Conservation (phyloP, 2,888 invertebrate species). For the Xylota sylvarum region DNA sequence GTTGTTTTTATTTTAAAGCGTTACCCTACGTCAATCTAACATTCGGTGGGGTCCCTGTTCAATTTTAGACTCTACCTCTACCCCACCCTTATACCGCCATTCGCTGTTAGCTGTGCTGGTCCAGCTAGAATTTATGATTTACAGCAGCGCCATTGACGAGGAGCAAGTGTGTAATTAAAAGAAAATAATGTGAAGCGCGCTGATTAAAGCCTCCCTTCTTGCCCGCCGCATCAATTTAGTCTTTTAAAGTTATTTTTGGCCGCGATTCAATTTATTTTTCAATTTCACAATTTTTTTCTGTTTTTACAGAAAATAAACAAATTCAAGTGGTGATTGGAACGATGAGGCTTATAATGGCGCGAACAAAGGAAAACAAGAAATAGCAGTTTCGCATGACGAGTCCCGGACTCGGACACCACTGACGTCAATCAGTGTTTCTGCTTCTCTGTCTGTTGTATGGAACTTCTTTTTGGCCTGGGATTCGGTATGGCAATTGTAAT, state of each 20-base stretch:
- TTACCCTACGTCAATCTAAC: constrained; percentile 38
- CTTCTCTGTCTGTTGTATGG: constrained; percentile 1
- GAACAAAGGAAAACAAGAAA: constrained; percentile 67
- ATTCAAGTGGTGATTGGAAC: constrained; percentile 9
- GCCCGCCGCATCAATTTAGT: not conserved
- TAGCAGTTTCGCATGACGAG: constrained; percentile 64
- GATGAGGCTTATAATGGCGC: constrained; percentile 24
- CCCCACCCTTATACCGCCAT: constrained; percentile 2
- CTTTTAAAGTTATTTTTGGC: constrained; percentile 29
- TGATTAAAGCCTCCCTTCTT: constrained; percentile 13
- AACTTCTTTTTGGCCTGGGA: constrained; percentile 11
- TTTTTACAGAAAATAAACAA: constrained; percentile 18
- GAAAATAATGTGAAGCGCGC: constrained; percentile 16
- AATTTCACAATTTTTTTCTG: not conserved
- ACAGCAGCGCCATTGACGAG: constrained; percentile 8
- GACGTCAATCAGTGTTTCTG: constrained; percentile 67
- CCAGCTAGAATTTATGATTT: not conserved
- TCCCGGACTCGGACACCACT: constrained; percentile 37
- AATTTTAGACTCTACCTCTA: not conserved
- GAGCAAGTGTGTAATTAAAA: constrained; percentile 20
- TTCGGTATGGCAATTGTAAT: constrained; percentile 44
- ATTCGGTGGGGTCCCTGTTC: constrained; percentile 34
- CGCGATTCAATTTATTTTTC: not conserved
- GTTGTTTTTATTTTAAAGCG: not conserved
- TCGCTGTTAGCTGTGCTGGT: too few species aligned